Evolutionary conservation across 2,888 invertebrate species (phyloP).

Genomic region (Diarsia mendica): DNA sequence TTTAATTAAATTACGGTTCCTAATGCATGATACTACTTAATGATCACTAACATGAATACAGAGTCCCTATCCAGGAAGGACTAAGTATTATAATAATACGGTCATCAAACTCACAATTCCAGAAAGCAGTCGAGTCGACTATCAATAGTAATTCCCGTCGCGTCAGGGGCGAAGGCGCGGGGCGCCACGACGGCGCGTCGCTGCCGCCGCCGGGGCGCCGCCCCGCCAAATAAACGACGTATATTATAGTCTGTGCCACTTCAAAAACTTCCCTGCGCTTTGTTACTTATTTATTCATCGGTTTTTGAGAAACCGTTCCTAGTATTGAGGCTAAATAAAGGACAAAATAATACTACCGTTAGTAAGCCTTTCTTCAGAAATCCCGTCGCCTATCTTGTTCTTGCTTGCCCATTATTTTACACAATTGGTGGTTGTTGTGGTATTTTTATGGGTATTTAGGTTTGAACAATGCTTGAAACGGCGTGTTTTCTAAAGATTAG

Average conservation of each 20-base stretch:
- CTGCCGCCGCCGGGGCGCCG: slow-evolving; percentile 69
- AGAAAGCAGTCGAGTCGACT: slow-evolving; percentile 64
- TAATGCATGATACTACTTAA: background rate
- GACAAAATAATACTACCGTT: background rate
- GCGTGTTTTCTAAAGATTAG: slow-evolving; percentile 35
- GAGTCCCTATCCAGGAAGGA: background rate
- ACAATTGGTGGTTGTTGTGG: slow-evolving; percentile 26
- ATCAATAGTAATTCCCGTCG: slow-evolving; percentile 67
- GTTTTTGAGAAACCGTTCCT: slow-evolving; percentile 43
- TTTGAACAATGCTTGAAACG: slow-evolving; percentile 22
- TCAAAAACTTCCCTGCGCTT: slow-evolving; percentile 60
- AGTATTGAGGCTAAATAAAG: slow-evolving; percentile 15
- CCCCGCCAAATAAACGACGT: slow-evolving; percentile 65
- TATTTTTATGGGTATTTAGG: slow-evolving; percentile 34
- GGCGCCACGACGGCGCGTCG: slow-evolving; percentile 80
- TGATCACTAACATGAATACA: background rate
- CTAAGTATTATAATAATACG: background rate
- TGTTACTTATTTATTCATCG: slow-evolving; percentile 58
- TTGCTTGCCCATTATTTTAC: slow-evolving; percentile 1
- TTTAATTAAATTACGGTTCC: too few species aligned
- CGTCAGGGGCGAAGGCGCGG: slow-evolving; percentile 75
- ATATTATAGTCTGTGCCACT: slow-evolving; percentile 59
- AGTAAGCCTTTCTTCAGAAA: background rate
- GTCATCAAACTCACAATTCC: slow-evolving; percentile 29
- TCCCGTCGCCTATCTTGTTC: background rate